Evolutionary conservation across 2,888 invertebrate genomes (phyloP).

Genomic region (Drosophila fulvimacula): DNA sequence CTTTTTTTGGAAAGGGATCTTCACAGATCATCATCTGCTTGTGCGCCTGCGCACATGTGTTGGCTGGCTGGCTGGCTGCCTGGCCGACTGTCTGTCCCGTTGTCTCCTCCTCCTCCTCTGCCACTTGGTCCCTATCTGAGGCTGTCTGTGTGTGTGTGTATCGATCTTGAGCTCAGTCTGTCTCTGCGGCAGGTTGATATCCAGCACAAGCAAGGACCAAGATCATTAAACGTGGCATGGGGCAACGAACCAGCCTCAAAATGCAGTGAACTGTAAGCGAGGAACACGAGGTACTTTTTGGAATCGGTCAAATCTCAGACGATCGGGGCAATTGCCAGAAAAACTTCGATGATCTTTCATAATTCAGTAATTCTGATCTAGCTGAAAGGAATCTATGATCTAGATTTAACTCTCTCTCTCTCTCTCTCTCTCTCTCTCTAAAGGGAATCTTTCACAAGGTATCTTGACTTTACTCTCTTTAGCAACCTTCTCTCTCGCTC

Average conservation of each 20-base stretch:
- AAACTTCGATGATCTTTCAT: not conserved
- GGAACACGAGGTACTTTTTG: conserved; percentile 23
- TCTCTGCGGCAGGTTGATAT: conserved; percentile 75
- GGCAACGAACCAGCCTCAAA: conserved; percentile 71
- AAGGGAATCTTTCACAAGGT: too few species aligned
- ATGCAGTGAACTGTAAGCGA: conserved; percentile 65
- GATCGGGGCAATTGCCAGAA: not conserved
- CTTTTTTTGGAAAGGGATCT: conserved; percentile 63
- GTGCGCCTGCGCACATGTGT: conserved; percentile 70
- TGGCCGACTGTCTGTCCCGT: conserved; percentile 41
- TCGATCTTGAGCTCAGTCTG: conserved; percentile 64
- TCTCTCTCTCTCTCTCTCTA: not conserved
- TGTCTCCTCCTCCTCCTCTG: conserved; percentile 4
- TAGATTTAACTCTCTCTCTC: not conserved
- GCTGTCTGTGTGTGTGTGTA: conserved; percentile 24
- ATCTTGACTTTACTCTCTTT: too few species aligned
- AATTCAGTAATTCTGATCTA: not conserved
- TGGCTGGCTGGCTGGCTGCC: conserved; percentile 33
- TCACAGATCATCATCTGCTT: conserved; percentile 49
- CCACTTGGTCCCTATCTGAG: conserved; percentile 12
- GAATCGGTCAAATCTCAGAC: conserved; percentile 33
- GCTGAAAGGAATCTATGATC: not conserved
- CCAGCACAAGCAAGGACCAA: conserved; percentile 48
- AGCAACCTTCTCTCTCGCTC: not conserved
- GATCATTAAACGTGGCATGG: conserved; percentile 68